These are phyloP conservation scores for Idris sp. DNA, from an alignment of 1,140 invertebrate genomes.

Conservation along the genomic window DNA sequence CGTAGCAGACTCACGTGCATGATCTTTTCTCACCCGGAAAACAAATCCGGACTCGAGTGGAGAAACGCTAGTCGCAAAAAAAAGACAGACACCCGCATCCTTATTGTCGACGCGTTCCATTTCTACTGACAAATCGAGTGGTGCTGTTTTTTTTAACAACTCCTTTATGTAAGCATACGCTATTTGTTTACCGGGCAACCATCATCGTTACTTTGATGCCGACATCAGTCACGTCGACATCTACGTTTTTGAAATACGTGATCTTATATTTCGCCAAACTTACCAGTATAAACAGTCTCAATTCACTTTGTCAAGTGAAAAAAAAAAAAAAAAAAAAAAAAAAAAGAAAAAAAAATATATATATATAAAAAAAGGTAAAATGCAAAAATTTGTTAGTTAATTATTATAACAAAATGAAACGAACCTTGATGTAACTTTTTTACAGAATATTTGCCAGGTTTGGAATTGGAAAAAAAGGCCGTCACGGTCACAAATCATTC, in stretches of 20 bases:
- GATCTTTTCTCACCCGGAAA: slow-evolving; percentile 62
- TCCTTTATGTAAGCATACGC: slow-evolving; percentile 38
- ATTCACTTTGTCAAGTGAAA: too few species aligned
- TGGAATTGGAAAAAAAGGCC: too few species aligned
- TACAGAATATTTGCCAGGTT: too few species aligned
- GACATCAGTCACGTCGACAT: slow-evolving; percentile 53
- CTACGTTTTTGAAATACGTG: slow-evolving; percentile 21
- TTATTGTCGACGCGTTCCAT: slow-evolving; percentile 62
- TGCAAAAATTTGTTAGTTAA: too few species aligned
- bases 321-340: too few species aligned
- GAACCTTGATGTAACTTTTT: too few species aligned
- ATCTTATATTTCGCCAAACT: slow-evolving; percentile 28
- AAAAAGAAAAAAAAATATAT: too few species aligned
- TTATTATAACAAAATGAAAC: too few species aligned
- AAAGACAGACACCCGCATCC: slow-evolving; percentile 19
- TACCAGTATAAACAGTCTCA: too few species aligned
- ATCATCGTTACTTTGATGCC: slow-evolving; percentile 46
- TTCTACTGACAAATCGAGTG: slow-evolving; percentile 69
- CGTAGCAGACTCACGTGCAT: slow-evolving; percentile 30
- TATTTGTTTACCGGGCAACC: slow-evolving; percentile 64
- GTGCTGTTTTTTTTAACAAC: slow-evolving; percentile 31
- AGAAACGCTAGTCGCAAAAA: slow-evolving; percentile 9
- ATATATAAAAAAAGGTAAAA: too few species aligned
- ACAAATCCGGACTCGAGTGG: slow-evolving; percentile 53
- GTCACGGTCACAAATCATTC: slow-evolving; percentile 40